Conservation (phyloP, 2,797 vertebrate species). For the Coranthus polyacanthus region DNA sequence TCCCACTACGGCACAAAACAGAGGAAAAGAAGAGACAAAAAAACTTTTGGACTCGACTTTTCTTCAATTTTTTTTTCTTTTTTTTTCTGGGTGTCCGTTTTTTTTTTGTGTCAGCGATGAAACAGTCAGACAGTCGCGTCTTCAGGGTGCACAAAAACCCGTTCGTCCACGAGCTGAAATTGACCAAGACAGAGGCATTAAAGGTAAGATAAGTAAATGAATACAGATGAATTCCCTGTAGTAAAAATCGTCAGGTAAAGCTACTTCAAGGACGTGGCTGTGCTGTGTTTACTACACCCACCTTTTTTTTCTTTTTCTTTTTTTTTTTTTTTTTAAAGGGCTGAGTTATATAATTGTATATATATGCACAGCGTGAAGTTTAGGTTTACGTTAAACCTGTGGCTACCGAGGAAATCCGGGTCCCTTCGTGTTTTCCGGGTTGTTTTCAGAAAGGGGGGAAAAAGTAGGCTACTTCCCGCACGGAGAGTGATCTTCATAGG, state of each 20-base stretch:
- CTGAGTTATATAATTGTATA: too few relatives aligned
- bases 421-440: not conserved
- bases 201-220: conserved; percentile 81
- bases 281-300: not conserved
- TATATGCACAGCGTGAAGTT: too few relatives aligned
- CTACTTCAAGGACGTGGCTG: accelerated
- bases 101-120: conserved; percentile 83
- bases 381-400: too few relatives aligned
- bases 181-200: conserved; percentile 87
- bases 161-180: conserved; percentile 89
- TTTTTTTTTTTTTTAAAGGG: too few relatives aligned
- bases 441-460: not conserved
- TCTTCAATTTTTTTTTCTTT: not conserved
- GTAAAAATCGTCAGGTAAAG: too few relatives aligned
- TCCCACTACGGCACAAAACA: not conserved
- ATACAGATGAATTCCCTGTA: accelerated
- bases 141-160: conserved; percentile 83
- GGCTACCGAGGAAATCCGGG: not conserved
- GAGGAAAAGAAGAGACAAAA: accelerated
- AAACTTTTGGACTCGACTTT: not conserved
- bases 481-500: not conserved
- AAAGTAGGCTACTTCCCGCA: too few relatives aligned
- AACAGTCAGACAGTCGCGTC: conserved; percentile 74
- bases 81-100: not conserved
- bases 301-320: too few relatives aligned